Conservation (phyloP, 2,888 invertebrate genomes). For the Agrochola litura region DNA sequence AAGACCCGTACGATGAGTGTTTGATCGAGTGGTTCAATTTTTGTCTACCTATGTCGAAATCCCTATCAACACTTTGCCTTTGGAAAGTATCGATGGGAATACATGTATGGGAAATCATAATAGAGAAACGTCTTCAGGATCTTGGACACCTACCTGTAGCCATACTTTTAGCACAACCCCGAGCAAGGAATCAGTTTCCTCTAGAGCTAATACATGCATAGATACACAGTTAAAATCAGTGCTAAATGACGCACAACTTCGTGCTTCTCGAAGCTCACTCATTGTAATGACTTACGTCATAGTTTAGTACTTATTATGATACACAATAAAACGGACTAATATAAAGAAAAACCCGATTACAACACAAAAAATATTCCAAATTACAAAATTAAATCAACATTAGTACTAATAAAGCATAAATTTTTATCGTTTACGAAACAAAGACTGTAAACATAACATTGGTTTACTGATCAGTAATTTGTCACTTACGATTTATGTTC, state of each 20-base stretch:
- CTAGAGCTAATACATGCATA: background rate
- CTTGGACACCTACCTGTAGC: background rate
- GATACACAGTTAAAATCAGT: background rate
- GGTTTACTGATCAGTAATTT: slow-evolving; percentile 76
- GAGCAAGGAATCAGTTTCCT: background rate
- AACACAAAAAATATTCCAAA: slow-evolving; percentile 20
- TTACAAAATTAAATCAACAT: slow-evolving; percentile 57
- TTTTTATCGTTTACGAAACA: slow-evolving; percentile 60
- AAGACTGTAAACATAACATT: slow-evolving; percentile 59
- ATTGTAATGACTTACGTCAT: background rate
- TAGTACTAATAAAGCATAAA: slow-evolving; percentile 55
- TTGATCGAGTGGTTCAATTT: background rate
- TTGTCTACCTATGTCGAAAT: background rate
- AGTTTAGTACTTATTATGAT: background rate
- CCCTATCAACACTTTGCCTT: background rate
- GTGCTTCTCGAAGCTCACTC: background rate
- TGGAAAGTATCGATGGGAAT: no score
- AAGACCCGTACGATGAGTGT: background rate
- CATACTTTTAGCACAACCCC: background rate
- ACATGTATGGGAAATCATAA: background rate
- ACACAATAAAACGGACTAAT: background rate
- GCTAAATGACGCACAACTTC: background rate
- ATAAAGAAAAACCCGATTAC: slow-evolving; percentile 14
- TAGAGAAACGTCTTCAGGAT: background rate
- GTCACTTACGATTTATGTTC: slow-evolving; percentile 80